Conservation (phyloP, 2,113 vertebrate genomes). For the Bos taurus region DNA sequence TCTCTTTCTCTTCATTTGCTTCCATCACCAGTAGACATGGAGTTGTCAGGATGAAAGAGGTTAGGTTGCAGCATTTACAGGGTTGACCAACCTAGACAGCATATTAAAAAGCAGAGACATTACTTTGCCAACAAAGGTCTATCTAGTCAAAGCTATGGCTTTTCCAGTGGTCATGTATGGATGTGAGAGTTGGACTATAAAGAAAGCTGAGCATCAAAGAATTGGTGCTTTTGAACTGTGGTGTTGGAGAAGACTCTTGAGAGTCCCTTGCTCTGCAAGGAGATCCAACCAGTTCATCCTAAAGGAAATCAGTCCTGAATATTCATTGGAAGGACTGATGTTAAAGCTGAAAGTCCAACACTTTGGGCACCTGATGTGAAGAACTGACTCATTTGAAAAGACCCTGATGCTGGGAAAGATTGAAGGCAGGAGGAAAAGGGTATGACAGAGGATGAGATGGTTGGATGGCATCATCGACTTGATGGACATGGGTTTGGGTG, state of each 20-base stretch:
- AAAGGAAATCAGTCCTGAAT: not conserved
- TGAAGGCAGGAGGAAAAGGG: not conserved
- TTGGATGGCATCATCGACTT: not conserved
- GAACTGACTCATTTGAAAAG: not conserved
- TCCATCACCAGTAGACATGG: not conserved
- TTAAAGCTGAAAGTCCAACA: not conserved
- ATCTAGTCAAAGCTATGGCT: not conserved
- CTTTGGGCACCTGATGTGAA: not conserved
- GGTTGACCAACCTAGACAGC: not conserved
- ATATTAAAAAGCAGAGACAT: not conserved
- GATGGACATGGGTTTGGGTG: not conserved
- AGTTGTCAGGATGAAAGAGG: not conserved
- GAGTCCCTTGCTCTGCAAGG: not conserved
- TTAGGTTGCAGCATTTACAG: accelerated
- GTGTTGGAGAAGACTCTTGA: not conserved
- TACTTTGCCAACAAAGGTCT: not conserved
- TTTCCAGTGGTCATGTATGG: not conserved
- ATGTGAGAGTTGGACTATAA: not conserved
- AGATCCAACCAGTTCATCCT: not conserved
- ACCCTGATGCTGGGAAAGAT: not conserved
- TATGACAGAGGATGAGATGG: not conserved
- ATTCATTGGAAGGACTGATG: not conserved
- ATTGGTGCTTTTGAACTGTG: not conserved
- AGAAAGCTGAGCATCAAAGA: not conserved
- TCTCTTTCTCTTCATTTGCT: not conserved